Evolutionary conservation across 2,113 vertebrate genomes (phyloP).

Genomic region (Tretioscincus oriximinensis): DNA sequence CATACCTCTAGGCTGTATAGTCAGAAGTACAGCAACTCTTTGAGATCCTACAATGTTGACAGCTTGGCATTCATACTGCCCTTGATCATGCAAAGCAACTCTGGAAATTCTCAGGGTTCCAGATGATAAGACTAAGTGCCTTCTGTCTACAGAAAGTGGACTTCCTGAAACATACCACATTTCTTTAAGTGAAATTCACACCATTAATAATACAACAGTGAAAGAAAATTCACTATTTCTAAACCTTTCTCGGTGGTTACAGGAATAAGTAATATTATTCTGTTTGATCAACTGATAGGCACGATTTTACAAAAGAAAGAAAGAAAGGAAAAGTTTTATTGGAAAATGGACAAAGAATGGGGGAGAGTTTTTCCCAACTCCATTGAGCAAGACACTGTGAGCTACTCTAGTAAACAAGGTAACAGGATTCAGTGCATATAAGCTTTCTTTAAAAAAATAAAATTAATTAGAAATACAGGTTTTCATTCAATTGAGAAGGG

Average conservation of each 20-base stretch:
- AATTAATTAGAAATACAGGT: not conserved
- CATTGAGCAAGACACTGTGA: no score
- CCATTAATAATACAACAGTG: not conserved
- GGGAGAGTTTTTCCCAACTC: no score
- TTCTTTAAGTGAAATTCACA: constrained; percentile 19
- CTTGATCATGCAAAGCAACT: constrained; percentile 91
- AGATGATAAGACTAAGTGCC: constrained; percentile 84
- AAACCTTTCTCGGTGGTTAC: not conserved
- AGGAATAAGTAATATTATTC: not conserved
- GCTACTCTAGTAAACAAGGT: no score
- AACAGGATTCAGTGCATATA: not conserved
- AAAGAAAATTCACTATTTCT: not conserved
- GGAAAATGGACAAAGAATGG: no score
- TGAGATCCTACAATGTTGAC: constrained; percentile 91
- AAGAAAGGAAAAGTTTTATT: no score
- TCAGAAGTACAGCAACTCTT: constrained; percentile 79
- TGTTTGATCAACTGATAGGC: not conserved
- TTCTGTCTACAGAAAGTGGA: constrained; percentile 85
- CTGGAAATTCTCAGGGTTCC: constrained; percentile 87
- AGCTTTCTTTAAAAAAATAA: no score
- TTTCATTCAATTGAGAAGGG: not conserved
- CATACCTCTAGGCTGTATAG: constrained; percentile 89
- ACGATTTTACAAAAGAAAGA: not conserved
- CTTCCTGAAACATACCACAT: constrained; percentile 75
- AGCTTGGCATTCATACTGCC: constrained; percentile 96